Evolutionary conservation across 2,888 invertebrate genomes (phyloP).

Genomic region (Falcaria lacertinaria): DNA sequence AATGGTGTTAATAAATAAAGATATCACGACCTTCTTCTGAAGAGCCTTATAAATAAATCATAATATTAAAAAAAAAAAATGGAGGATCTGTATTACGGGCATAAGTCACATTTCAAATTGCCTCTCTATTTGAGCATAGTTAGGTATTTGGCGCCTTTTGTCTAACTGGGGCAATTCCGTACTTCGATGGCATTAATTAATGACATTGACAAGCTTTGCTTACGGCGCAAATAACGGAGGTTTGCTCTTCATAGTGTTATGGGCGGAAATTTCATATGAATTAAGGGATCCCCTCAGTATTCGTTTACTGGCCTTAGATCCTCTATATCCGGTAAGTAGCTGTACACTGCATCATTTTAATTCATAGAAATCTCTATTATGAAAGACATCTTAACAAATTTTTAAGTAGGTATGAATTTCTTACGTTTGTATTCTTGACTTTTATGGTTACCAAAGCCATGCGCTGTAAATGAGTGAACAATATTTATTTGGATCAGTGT

Average conservation of each 20-base stretch:
- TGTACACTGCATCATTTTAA: no score
- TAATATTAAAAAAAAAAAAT: no score
- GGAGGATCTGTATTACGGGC: no score
- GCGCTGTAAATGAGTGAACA: no score
- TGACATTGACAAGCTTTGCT: constrained; percentile 56
- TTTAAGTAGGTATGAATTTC: no score
- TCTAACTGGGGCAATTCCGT: constrained; percentile 59
- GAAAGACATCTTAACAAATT: no score
- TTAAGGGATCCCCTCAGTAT: constrained; percentile 6
- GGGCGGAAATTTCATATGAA: constrained; percentile 19
- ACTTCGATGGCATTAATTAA: constrained; percentile 64
- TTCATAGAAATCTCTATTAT: no score
- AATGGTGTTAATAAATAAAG: constrained; percentile 6
- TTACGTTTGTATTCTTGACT: no score
- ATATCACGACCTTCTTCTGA: no score
- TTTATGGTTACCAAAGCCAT: no score
- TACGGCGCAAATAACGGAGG: constrained; percentile 32
- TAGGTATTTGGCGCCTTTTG: constrained; percentile 55
- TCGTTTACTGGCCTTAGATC: not conserved
- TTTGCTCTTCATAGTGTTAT: constrained; percentile 16
- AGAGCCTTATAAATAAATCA: no score
- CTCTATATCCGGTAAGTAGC: not conserved
- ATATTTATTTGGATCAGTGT: no score
- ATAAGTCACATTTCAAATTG: constrained; percentile 38
- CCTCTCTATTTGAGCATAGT: constrained; percentile 28